Evolutionary conservation across 2,113 vertebrate species (phyloP).

Genomic region (Lepus timidus): DNA sequence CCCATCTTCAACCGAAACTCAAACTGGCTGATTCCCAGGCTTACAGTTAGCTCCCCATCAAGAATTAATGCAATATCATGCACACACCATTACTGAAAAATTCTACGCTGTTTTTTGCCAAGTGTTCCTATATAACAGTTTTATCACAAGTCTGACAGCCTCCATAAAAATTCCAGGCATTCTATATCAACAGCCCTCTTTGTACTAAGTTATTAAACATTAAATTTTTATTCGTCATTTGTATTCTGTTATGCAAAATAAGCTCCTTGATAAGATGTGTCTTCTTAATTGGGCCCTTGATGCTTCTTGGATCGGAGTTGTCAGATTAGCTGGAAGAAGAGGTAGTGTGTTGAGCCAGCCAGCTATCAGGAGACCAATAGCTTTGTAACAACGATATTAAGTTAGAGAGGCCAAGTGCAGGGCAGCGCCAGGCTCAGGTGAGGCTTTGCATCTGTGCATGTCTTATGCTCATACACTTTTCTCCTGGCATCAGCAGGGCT

Average conservation of each 20-base stretch:
- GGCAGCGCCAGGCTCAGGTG: conserved; percentile 95
- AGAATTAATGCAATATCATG: conserved; percentile 93
- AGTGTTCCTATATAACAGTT: conserved; percentile 95
- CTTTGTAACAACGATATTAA: conserved; percentile 93
- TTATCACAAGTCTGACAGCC: conserved; percentile 94
- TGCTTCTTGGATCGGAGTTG: conserved; percentile 95
- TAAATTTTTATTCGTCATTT: conserved; percentile 96
- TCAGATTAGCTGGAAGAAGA: conserved; percentile 93
- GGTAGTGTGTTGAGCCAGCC: conserved; percentile 91
- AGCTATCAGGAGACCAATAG: conserved; percentile 93
- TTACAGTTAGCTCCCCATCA: conserved; percentile 91
- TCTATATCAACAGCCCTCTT: conserved; percentile 94
- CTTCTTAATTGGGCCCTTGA: conserved; percentile 97
- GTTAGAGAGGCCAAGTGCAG: conserved; percentile 92
- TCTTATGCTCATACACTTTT: conserved; percentile 92
- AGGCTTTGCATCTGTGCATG: conserved; percentile 94
- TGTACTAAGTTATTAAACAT: conserved; percentile 97
- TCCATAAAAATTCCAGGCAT: conserved; percentile 94
- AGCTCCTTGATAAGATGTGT: conserved; percentile 97
- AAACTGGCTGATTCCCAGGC: conserved; percentile 90
- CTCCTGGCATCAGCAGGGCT: conserved; percentile 92
- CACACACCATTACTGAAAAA: conserved; percentile 93
- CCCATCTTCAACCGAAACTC: conserved; percentile 85
- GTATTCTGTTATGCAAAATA: conserved; percentile 97
- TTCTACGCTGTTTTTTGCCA: conserved; percentile 94